Evolutionary conservation across 2,888 invertebrate genomes (phyloP), one percentile per base, ranked within the genome.

Genomic region (Hirtodrosophila trivittata): DNA sequence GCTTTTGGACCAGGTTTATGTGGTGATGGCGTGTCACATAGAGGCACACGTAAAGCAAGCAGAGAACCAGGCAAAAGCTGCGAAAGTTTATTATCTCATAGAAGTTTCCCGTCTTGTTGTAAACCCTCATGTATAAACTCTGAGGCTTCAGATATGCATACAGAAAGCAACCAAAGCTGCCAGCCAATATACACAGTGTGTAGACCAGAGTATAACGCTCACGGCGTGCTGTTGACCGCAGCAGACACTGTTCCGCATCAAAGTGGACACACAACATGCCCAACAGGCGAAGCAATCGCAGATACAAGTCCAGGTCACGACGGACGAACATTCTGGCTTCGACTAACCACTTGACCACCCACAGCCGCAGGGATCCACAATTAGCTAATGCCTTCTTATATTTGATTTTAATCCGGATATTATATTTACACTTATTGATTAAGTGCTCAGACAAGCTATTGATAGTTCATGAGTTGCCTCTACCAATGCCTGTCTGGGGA

Each of bases 91-190:
- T 3, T 0, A 43, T 30, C 10, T 81, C 81, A 13, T 77, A 76
- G 12, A 64, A 49, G 38, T 82, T 82, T 7, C 84, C 84, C 0
- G 81, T 82, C 5, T 56, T 13, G 28, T 69, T 84, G 32, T 81
- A 68, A 3, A 68, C 1, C 1, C 0, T 0, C 6, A 68, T 32
- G 8, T 62, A 54, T 1, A 82, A 50, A 0, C 28, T 10, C 0
- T 66, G 25, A 1, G 77, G 55, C 0, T 56, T n/a, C 9, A 63
- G 1, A 33, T 56, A 39, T 0, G 55, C 59, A 8, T 46, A 72
- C 1, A 30, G 8, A 3, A 77, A 60, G 33, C 64, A 39, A 3
- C 9, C 41, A 0, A 60, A 6, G 5, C 41, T 8, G 0, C 14
- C 16, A 0, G 4, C 28, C 7, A 57, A 6, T 0, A 69, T 8